Percentiles rank a stretch among this genome's conserved stretches.
phyloP scores from a whole-genome alignment of 2,888 invertebrate species.

The Steinernema scapterisci region DNA sequence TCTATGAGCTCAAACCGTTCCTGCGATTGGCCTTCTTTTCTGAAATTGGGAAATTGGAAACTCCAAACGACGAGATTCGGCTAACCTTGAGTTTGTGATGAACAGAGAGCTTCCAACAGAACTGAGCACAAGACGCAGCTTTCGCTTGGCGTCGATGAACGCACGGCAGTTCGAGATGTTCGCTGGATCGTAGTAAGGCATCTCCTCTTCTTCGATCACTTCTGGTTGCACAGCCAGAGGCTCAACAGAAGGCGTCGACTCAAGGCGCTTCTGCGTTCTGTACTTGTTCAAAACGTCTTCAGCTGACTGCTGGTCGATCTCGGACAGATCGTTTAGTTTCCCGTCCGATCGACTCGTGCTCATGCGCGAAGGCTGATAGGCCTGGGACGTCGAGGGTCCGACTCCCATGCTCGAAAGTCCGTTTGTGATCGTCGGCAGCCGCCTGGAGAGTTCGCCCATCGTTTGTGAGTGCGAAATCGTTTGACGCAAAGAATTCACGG shows the following conservation, averaged over 20 bases:
- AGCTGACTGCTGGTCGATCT: slow-evolving; percentile 36
- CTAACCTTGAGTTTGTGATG: background rate
- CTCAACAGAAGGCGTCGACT: background rate
- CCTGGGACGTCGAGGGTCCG: background rate
- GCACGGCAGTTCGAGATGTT: slow-evolving; percentile 71
- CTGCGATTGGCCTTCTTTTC: background rate
- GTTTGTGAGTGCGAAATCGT: slow-evolving; percentile 34
- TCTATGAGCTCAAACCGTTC: slow-evolving; percentile 52
- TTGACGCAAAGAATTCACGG: slow-evolving; percentile 32
- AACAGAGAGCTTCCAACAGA: slow-evolving; percentile 74
- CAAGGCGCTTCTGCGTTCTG: background rate
- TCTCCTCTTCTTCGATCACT: background rate
- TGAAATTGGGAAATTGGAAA: too few species aligned
- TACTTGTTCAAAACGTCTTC: slow-evolving; percentile 46
- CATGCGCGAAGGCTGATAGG: slow-evolving; percentile 10
- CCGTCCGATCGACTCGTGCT: slow-evolving; percentile 39
- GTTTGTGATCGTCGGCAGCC: slow-evolving; percentile 21
- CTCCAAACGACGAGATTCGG: background rate
- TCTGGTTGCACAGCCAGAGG: background rate
- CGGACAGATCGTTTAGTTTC: slow-evolving; percentile 34
- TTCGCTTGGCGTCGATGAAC: slow-evolving; percentile 81
- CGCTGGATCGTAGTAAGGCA: slow-evolving; percentile 56
- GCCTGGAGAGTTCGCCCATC: slow-evolving; percentile 21
- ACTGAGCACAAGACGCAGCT: slow-evolving; percentile 85
- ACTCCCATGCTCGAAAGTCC: slow-evolving; percentile 3